phyloP scores from a whole-genome alignment of 2,888 invertebrate genomes.

The Chironomus tentans region DNA sequence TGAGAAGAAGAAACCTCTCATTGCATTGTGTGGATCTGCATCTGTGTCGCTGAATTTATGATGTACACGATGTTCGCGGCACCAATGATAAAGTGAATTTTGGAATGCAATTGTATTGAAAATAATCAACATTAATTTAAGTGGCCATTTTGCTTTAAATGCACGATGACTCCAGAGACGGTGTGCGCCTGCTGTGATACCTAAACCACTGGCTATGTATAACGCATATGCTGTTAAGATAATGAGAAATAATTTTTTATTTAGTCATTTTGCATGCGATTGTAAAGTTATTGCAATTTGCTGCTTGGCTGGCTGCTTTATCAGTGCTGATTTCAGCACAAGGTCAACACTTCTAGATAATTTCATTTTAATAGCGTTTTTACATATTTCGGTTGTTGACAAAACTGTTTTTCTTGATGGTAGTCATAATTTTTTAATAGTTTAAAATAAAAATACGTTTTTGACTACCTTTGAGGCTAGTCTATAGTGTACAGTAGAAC shows the following conservation, averaged over 20 bases:
- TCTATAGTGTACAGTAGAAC: too few species aligned
- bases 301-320: too few species aligned
- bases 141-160: slow-evolving; percentile 62
- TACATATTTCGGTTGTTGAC: too few species aligned
- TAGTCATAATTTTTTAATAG: too few species aligned
- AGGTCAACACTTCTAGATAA: too few species aligned
- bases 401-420: too few species aligned
- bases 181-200: slow-evolving; percentile 51
- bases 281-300: too few species aligned
- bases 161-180: slow-evolving; percentile 73
- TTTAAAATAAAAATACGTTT: too few species aligned
- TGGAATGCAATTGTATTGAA: slow-evolving; percentile 70
- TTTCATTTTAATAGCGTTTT: neutral
- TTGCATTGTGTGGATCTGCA: slow-evolving; percentile 89
- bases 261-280: too few species aligned
- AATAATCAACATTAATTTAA: slow-evolving; percentile 56
- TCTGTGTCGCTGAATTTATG: slow-evolving; percentile 91
- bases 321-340: too few species aligned
- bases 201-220: neutral
- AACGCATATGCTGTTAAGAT: neutral
- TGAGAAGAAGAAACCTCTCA: slow-evolving; percentile 89
- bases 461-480: too few species aligned
- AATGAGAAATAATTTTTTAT: neutral
- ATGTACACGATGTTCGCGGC: slow-evolving; percentile 51
- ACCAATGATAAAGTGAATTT: neutral